phyloP scores from a whole-genome alignment of 2,888 invertebrate species.

The Hyppa rectilinea region DNA sequence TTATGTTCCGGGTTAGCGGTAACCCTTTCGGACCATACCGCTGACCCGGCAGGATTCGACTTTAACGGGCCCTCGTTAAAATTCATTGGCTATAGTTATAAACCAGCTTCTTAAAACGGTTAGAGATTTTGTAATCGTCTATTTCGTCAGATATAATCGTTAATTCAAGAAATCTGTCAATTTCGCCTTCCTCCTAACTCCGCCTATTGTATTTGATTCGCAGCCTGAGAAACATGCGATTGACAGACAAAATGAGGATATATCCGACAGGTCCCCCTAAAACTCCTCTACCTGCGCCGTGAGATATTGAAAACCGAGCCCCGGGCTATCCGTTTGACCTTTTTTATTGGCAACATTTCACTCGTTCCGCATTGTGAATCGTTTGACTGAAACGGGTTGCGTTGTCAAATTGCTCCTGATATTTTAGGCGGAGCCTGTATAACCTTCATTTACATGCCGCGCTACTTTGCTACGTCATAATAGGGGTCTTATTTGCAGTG shows the following conservation, averaged over 20 bases:
- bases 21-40: too few species aligned
- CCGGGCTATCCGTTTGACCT: conserved; percentile 85
- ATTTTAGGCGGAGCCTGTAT: conserved; percentile 79
- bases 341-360: conserved; percentile 89
- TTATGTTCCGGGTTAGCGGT: too few species aligned
- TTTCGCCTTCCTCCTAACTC: conserved; percentile 16
- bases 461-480: conserved; percentile 74
- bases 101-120: background rate
- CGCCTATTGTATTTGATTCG: conserved; percentile 65
- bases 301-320: conserved; percentile 88
- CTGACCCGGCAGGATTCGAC: too few species aligned
- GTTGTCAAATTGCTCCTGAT: conserved; percentile 86
- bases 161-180: conserved; percentile 20
- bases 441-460: conserved; percentile 80
- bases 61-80: too few species aligned
- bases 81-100: background rate
- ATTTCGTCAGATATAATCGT: conserved; percentile 2
- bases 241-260: conserved; percentile 84
- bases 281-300: conserved; percentile 78
- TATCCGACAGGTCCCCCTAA: conserved; percentile 77
- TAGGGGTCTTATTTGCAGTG: conserved; percentile 74
- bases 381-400: conserved; percentile 82
- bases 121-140: background rate
- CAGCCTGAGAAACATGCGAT: conserved; percentile 75
- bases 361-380: conserved; percentile 86